A percentile compares a stretch with the other conserved stretches of the same genome.
Evolutionary conservation across 1,140 invertebrate species (phyloP).

Genomic region (Spodoptera litura): DNA sequence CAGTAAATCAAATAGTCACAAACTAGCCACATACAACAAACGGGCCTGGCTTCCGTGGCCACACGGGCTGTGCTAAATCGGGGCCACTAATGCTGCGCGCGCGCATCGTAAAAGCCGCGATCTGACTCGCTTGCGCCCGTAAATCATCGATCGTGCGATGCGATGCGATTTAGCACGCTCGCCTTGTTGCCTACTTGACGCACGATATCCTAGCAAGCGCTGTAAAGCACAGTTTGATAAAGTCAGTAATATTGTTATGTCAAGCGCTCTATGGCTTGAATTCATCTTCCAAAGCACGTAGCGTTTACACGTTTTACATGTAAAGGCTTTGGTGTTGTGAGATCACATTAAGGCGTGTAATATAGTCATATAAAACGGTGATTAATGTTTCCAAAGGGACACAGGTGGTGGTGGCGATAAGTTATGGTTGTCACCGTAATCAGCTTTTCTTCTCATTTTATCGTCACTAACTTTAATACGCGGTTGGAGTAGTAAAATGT

Average conservation of each 20-base stretch:
- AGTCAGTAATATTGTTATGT: not conserved
- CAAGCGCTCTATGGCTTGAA: conserved; percentile 4
- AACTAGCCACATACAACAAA: conserved; percentile 58
- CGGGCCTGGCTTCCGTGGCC: conserved; percentile 65
- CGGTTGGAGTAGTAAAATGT: conserved; percentile 7
- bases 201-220: conserved; percentile 17
- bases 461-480: conserved; percentile 15
- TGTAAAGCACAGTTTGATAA: not conserved
- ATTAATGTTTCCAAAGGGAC: conserved; percentile 23
- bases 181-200: conserved; percentile 52
- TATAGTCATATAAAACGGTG: conserved; percentile 21
- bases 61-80: conserved; percentile 72
- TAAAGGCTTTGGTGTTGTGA: conserved; percentile 2
- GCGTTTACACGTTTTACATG: not conserved
- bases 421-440: conserved; percentile 34
- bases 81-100: conserved; percentile 49
- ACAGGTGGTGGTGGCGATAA: conserved; percentile 33
- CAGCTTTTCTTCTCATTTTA: conserved; percentile 36
- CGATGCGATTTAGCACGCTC: conserved; percentile 76
- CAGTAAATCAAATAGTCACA: conserved; percentile 67
- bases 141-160: conserved; percentile 81
- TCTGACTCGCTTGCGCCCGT: conserved; percentile 72
- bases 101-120: conserved; percentile 73
- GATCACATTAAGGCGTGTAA: conserved; percentile 36
- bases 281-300: not conserved